phyloP scores from a whole-genome alignment of 2,113 vertebrate genomes.

The Diphyllodes magnificus region DNA sequence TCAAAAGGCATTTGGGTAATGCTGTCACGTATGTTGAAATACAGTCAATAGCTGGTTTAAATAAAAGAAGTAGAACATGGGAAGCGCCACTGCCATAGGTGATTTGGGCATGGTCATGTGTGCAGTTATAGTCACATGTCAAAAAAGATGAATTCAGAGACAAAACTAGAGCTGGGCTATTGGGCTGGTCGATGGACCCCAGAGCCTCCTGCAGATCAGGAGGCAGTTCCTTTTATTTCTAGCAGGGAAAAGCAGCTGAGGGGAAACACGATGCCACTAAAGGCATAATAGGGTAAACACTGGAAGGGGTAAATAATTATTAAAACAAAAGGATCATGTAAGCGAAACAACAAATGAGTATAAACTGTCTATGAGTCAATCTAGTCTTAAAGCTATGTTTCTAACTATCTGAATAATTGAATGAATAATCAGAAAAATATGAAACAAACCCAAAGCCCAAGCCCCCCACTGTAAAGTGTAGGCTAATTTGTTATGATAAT shows the following conservation, averaged over 20 bases:
- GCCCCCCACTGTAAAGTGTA: not conserved
- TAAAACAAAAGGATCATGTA: not conserved
- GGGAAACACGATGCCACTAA: rapidly evolving
- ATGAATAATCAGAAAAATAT: not conserved
- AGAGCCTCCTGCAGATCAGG: not conserved
- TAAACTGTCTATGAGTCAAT: not conserved
- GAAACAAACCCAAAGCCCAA: not conserved
- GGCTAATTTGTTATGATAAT: not conserved
- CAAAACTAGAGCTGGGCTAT: not conserved
- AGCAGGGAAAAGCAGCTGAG: not conserved
- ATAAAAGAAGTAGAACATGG: not conserved
- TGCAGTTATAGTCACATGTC: not conserved
- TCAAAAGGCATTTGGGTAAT: not conserved
- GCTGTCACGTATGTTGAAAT: not conserved
- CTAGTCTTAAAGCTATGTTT: not conserved
- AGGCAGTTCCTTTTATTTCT: not conserved
- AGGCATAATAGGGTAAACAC: not conserved
- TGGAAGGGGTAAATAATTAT: not conserved
- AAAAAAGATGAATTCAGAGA: not conserved
- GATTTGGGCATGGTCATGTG: not conserved
- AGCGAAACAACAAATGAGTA: not conserved
- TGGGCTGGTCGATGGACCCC: not conserved
- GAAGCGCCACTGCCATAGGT: not conserved
- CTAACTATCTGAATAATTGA: not conserved
- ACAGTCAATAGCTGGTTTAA: not conserved